A percentile compares a stretch with the other conserved stretches of the same genome.
Evolutionary conservation across 1,140 invertebrate species (phyloP).

Genomic region (Palaemon carinicauda): DNA sequence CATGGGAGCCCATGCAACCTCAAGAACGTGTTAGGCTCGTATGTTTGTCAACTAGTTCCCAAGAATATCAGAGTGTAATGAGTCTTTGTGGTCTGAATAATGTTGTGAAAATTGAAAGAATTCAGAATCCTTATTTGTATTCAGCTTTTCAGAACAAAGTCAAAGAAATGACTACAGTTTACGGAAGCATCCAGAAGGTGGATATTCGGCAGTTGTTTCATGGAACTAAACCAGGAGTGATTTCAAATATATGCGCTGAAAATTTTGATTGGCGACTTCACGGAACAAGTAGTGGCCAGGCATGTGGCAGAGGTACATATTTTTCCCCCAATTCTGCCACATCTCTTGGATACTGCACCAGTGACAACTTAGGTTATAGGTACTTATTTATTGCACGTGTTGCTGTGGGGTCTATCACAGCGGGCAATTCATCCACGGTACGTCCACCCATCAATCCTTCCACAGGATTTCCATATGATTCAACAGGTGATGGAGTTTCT

Average conservation of each 20-base stretch:
- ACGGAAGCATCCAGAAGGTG: conserved; percentile 3
- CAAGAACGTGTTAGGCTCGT: neutral
- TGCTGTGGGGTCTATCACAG: conserved; percentile 18
- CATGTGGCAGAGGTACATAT: conserved; percentile 45
- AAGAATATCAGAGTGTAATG: neutral
- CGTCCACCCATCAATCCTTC: conserved; percentile 32
- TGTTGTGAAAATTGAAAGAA: conserved; percentile 20
- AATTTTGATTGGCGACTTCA: conserved; percentile 58
- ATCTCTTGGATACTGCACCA: neutral
- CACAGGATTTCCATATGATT: conserved; percentile 30
- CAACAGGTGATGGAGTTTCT: conserved; percentile 6
- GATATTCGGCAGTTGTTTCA: conserved; percentile 42
- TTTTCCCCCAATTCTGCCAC: conserved; percentile 15
- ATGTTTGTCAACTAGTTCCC: neutral
- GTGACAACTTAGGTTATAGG: neutral
- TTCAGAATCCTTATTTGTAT: conserved; percentile 49
- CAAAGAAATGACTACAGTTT: conserved; percentile 21
- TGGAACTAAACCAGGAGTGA: conserved; percentile 35
- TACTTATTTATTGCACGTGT: conserved; percentile 43
- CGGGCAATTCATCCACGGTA: conserved; percentile 14
- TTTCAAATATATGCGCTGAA: conserved; percentile 47
- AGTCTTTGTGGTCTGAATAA: neutral
- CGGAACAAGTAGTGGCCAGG: conserved; percentile 33
- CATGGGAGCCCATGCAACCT: neutral
- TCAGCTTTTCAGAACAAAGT: conserved; percentile 49